A percentile compares a stretch with the other conserved stretches of the same genome.
Conservation (phyloP, 2,797 vertebrate genomes). For the Sebastes baramenuke region DNA sequence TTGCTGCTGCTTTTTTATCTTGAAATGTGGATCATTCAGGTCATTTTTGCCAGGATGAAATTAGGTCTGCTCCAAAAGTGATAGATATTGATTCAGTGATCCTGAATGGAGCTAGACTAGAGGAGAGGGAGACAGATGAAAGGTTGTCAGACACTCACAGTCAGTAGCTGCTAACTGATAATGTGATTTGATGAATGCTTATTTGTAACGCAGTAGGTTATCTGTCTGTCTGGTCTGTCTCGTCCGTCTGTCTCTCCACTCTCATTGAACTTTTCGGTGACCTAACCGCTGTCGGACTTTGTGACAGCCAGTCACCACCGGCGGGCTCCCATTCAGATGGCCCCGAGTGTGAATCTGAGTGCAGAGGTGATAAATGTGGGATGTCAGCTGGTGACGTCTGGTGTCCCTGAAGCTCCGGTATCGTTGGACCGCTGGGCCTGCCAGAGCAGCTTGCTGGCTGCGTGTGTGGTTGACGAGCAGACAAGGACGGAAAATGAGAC, state of each 20-base stretch:
- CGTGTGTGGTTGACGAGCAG: conserved; percentile 17
- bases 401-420: conserved; percentile 54
- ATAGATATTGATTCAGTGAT: conserved; percentile 29
- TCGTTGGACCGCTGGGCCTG: conserved; percentile 28
- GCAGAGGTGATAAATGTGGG: conserved; percentile 67
- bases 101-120: not conserved
- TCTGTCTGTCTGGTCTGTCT: conserved; percentile 37
- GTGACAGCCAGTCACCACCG: conserved; percentile 28
- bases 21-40: not conserved
- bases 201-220: conserved; percentile 23
- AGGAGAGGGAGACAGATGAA: not conserved
- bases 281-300: conserved; percentile 16
- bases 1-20: not conserved
- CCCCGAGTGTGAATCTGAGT: conserved; percentile 49
- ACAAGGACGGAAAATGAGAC: conserved; percentile 17
- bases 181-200: conserved; percentile 39
- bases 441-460: conserved; percentile 6
- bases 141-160: conserved; percentile 6
- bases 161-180: conserved; percentile 22
- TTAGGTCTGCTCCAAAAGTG: conserved; percentile 12
- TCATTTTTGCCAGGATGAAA: conserved; percentile 7
- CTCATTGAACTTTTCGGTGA: conserved; percentile 37
- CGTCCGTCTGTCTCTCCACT: not conserved
- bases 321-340: conserved; percentile 32
- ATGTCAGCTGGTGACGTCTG: conserved; percentile 51